Base-by-base conservation (phyloP, 2,797 vertebrate species). In the Premnoplex brunnescens region DNA sequence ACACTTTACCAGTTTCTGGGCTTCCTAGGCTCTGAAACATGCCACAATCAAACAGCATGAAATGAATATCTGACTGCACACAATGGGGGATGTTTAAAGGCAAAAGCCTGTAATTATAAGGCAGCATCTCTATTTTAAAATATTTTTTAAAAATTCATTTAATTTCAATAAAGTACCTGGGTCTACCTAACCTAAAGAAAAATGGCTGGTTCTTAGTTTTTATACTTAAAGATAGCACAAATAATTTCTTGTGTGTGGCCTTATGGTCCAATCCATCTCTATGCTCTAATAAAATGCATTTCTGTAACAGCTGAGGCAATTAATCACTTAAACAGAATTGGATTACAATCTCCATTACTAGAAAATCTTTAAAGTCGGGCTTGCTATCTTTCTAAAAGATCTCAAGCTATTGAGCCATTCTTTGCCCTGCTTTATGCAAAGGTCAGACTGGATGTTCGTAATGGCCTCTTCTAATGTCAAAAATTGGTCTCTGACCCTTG, bases 271-370 rank as follows among this genome's bases (percentile, higher is more conserved):
- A 93, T 93, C 63, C 48, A 71, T 88, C 77, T 88, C 76, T 56
- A 49, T 90, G 39, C 80, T 82, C 80, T 95, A 95, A 95, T 95
- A 95, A 97, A 96, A 97, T 60, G 80, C 60, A 95, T 93, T 93
- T 89, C 93, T 93, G 71, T 75, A 93, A 88, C 83, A 97, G 85
- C 74, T 56, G 1, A 93, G 59, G 93, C 88, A 94, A 97, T 95
- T 95, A 96, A 95, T 96, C 95, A 91, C 88, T 95, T 95, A 91
- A 94, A 91, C 82, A 93, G 68, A 85, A 95, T 93, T 89, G 84
- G 88, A 95, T 94, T 96, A 92, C 85, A 91, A 79, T 82, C 93
- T 91, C 93, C 83, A 79, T 95, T 95, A 91, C 94, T 60, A 91
- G 72, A 93, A 95, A 95, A 92, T 85, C 93, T 96, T 95, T 95